phyloP scores from a whole-genome alignment of 1,140 invertebrate species.

The Calycopis cecrops region DNA sequence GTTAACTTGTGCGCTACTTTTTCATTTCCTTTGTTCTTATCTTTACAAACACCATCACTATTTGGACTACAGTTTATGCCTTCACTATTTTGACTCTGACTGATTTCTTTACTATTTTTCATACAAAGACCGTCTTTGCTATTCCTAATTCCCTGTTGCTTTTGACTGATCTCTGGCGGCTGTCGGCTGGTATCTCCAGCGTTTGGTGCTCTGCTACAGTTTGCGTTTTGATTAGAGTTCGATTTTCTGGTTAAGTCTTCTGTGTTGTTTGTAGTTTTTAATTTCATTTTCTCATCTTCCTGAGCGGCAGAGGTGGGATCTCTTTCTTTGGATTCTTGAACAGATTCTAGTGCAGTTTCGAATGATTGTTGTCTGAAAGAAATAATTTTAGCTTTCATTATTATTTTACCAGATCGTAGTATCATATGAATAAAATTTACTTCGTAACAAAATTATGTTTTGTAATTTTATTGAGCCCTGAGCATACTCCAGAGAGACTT shows the following conservation, averaged over 20 bases:
- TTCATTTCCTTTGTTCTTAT: conserved; percentile 2
- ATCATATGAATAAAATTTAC: neutral
- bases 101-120: neutral
- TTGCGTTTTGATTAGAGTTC: conserved; percentile 2
- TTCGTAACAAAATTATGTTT: no score
- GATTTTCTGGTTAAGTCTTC: conserved; percentile 8
- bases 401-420: neutral
- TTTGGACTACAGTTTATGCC: neutral
- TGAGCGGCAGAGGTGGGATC: neutral
- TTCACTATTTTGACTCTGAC: neutral
- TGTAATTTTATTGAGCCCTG: no score
- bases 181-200: neutral
- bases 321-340: conserved; percentile 46
- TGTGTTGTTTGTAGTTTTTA: neutral
- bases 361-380: conserved; percentile 54
- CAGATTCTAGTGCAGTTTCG: conserved; percentile 53
- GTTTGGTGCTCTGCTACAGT: neutral
- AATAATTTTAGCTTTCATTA: neutral
- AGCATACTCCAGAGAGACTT: no score
- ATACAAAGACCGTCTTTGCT: neutral
- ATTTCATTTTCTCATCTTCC: conserved; percentile 17
- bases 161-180: neutral
- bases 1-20: conserved; percentile 9
- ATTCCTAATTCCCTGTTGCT: neutral
- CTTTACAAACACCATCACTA: neutral